phyloP scores from a whole-genome alignment of 2,113 vertebrate species.

The Sinocyclocheilus anophthalmus region DNA sequence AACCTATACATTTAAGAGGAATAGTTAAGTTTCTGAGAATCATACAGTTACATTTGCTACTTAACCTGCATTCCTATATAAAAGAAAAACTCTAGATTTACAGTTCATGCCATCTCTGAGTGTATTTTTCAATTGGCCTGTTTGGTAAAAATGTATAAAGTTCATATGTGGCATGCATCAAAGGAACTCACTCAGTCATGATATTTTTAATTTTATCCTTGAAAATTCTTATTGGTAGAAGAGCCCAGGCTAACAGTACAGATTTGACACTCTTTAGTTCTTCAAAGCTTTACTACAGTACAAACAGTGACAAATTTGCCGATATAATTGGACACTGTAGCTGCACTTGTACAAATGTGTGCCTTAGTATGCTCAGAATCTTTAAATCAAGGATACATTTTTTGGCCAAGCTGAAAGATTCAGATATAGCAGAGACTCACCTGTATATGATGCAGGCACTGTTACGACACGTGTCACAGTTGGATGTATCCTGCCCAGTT shows the following conservation, averaged over 20 bases:
- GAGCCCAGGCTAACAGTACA: neutral
- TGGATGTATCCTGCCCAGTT: conserved; percentile 97
- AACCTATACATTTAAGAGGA: neutral
- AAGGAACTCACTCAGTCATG: neutral
- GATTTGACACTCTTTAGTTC: conserved; percentile 5
- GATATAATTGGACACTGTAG: neutral
- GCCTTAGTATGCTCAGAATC: neutral
- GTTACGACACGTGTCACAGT: conserved; percentile 99
- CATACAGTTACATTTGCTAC: too few relatives aligned
- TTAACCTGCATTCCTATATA: too few relatives aligned
- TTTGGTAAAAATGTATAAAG: neutral
- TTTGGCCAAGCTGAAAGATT: neutral
- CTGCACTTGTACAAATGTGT: neutral
- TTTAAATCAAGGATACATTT: neutral
- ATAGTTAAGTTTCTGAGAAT: neutral
- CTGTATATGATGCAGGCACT: conserved; percentile 99
- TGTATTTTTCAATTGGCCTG: conserved; percentile 5
- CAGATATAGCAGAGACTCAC: conserved; percentile 67
- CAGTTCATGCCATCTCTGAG: neutral
- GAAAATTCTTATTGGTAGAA: conserved; percentile 7
- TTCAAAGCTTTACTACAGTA: conserved; percentile 7
- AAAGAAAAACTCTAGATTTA: neutral
- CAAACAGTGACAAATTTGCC: neutral
- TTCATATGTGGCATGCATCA: neutral
- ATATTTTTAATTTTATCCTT: conserved; percentile 23